Evolutionary conservation across 2,888 invertebrate genomes (phyloP).

Genomic region (Halocaridina rubra): DNA sequence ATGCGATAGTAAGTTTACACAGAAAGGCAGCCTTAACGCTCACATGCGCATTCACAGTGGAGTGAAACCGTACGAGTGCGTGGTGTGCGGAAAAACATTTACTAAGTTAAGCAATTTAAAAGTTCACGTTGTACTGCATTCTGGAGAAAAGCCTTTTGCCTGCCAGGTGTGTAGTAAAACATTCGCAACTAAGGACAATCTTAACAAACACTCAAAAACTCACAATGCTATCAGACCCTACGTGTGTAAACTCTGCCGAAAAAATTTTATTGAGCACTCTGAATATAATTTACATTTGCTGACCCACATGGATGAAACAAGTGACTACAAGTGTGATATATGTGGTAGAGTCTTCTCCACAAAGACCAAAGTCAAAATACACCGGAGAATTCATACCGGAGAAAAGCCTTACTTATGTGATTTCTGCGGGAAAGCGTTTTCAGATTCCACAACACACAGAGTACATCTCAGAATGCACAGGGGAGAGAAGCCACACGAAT

Average conservation of each 20-base stretch:
- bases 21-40: neutral
- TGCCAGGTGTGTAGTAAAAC: neutral
- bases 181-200: neutral
- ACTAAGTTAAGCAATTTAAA: neutral
- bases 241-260: neutral
- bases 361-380: no score
- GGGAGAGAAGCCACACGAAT: no score
- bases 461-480: no score
- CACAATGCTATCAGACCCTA: neutral
- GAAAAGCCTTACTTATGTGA: no score
- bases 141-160: neutral
- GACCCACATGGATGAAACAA: neutral
- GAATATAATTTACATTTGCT: neutral
- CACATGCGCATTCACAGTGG: neutral
- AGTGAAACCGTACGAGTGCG: neutral
- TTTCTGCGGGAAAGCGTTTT: no score
- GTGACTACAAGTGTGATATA: neutral
- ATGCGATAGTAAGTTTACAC: neutral
- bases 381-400: no score
- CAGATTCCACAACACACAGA: no score
- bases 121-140: neutral
- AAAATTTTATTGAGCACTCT: neutral
- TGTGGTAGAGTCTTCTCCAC: no score
- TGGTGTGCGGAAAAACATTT: neutral
- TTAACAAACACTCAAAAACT: neutral